Percentiles rank a stretch among this genome's conserved stretches.
These are phyloP conservation scores for Falco rusticolus DNA, from an alignment of 2,797 vertebrate species.

Conservation along the genomic window DNA sequence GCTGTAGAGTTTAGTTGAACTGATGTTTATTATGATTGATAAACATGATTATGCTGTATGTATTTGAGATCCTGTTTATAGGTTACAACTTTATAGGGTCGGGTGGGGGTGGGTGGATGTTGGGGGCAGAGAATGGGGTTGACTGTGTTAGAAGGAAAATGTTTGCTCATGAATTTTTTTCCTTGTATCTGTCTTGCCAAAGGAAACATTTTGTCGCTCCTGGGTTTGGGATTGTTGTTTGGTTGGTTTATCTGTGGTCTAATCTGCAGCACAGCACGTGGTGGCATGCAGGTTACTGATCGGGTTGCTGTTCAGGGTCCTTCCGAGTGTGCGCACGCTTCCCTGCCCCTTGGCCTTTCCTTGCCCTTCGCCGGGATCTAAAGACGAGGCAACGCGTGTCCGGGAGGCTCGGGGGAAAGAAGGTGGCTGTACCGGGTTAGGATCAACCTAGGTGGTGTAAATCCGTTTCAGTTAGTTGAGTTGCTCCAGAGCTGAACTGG, in stretches of 20 bases:
- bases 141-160: conserved; percentile 84
- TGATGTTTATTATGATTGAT: conserved; percentile 78
- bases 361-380: conserved; percentile 37
- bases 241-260: conserved; percentile 78
- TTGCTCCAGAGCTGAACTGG: conserved; percentile 40
- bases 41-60: conserved; percentile 79
- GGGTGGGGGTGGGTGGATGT: conserved; percentile 70
- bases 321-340: conserved; percentile 44
- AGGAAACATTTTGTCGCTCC: conserved; percentile 89
- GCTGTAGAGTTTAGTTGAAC: conserved; percentile 88
- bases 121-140: conserved; percentile 75
- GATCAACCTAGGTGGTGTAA: conserved; percentile 1
- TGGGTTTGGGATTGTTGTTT: conserved; percentile 75
- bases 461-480: conserved; percentile 4
- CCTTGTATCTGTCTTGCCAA: conserved; percentile 89
- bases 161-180: conserved; percentile 80
- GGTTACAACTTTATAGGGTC: conserved; percentile 85
- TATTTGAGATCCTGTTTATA: conserved; percentile 79
- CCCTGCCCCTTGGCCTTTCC: conserved; percentile 44
- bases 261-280: conserved; percentile 57
- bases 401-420: neutral
- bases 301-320: conserved; percentile 66
- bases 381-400: neutral
- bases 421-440: conserved; percentile 16
- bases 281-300: conserved; percentile 51